Evolutionary conservation across 2,888 invertebrate species (phyloP).

Genomic region (Eupithecia tripunctaria): DNA sequence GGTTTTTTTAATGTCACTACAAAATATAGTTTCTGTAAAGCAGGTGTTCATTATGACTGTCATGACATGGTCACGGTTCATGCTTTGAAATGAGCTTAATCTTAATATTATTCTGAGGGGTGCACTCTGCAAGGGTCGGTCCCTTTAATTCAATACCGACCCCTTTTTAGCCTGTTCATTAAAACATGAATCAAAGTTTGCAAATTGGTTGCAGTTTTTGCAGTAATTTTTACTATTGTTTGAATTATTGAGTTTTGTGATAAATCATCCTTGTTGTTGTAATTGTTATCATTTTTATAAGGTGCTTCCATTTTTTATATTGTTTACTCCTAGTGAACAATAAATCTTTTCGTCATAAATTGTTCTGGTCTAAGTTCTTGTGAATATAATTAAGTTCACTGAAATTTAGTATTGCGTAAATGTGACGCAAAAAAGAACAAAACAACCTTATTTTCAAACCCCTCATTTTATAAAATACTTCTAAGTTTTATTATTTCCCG

Average conservation of each 20-base stretch:
- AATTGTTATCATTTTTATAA: neutral
- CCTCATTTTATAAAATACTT: neutral
- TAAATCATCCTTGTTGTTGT: neutral
- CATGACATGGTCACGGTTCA: slow-evolving; percentile 9
- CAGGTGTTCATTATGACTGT: neutral
- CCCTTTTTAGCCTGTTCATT: slow-evolving; percentile 29
- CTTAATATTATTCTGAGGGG: slow-evolving; percentile 15
- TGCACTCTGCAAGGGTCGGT: slow-evolving; percentile 18
- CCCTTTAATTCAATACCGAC: slow-evolving; percentile 29
- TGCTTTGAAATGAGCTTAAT: neutral
- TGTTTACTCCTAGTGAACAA: too few species aligned
- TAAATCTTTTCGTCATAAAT: neutral
- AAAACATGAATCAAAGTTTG: slow-evolving; percentile 30
- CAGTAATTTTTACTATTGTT: neutral
- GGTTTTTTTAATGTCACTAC: too few species aligned
- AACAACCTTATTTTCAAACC: neutral
- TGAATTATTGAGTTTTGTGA: neutral
- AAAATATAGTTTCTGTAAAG: neutral
- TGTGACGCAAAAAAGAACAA: neutral
- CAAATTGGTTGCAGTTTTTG: slow-evolving; percentile 26
- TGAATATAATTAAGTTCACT: neutral
- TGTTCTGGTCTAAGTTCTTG: neutral
- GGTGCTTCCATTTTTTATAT: too few species aligned
- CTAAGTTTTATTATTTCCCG: neutral
- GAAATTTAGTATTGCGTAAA: neutral